Conservation (phyloP, 1,140 invertebrate species). For the Bombus waltoni region DNA sequence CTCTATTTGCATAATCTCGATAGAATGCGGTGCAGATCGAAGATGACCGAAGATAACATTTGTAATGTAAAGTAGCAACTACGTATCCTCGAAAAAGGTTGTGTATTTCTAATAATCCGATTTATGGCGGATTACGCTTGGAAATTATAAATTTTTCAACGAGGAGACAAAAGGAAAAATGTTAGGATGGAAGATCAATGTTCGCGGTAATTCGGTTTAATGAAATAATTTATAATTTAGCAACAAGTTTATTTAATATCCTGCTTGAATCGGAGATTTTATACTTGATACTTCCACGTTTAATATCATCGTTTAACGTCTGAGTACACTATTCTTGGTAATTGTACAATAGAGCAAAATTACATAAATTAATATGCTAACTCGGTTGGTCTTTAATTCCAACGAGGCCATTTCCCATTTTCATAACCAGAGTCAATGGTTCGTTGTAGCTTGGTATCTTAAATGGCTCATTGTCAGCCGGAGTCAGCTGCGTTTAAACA, state of each 20-base stretch:
- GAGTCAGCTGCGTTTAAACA: no score
- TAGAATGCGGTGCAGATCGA: slow-evolving; percentile 7
- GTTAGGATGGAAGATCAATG: not conserved
- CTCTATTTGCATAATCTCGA: slow-evolving; percentile 51
- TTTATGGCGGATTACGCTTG: not conserved
- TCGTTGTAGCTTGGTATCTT: not conserved
- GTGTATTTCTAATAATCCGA: slow-evolving; percentile 4
- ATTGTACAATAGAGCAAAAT: not conserved
- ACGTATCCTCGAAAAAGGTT: not conserved
- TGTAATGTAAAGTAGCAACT: slow-evolving; percentile 31
- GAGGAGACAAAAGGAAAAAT: not conserved
- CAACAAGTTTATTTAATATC: no score
- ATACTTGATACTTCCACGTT: no score
- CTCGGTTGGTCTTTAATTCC: no score
- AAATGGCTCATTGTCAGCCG: not conserved
- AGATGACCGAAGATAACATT: slow-evolving; percentile 29
- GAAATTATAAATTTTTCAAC: not conserved
- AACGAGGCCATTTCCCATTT: not conserved
- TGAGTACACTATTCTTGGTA: no score
- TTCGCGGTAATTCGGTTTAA: not conserved
- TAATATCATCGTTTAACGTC: no score
- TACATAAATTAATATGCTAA: not conserved
- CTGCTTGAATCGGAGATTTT: no score
- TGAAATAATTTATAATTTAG: not conserved
- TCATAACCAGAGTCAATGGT: not conserved